These are phyloP conservation scores for Drosophila flavopinicola DNA, from an alignment of 2,888 invertebrate genomes.

Conservation along the genomic window DNA sequence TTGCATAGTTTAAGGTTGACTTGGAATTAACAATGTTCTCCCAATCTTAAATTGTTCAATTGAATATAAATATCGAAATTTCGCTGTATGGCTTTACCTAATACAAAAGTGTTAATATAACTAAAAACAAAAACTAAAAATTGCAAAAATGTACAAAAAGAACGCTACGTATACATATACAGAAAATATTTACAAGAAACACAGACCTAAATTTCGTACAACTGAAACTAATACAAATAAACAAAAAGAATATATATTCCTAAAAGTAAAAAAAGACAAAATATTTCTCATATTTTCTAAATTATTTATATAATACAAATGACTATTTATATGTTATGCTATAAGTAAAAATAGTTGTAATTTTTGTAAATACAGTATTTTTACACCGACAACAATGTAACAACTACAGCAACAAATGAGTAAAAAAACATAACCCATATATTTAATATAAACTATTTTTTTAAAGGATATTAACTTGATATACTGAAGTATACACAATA, in stretches of 20 bases:
- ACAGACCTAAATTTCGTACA: slow-evolving; percentile 69
- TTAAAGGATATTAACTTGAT: slow-evolving; percentile 66
- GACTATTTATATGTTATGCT: slow-evolving; percentile 75
- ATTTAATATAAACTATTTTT: slow-evolving; percentile 69
- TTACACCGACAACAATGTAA: slow-evolving; percentile 63
- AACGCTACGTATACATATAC: slow-evolving; percentile 55
- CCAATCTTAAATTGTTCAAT: slow-evolving; percentile 23
- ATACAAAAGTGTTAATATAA: slow-evolving; percentile 36
- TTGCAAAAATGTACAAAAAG: slow-evolving; percentile 52
- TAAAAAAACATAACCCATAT: slow-evolving; percentile 51
- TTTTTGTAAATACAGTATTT: slow-evolving; percentile 76
- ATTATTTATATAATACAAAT: slow-evolving; percentile 73
- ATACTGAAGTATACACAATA: slow-evolving; percentile 57
- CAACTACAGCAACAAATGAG: slow-evolving; percentile 37
- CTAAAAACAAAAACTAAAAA: slow-evolving; percentile 5
- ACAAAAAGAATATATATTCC: slow-evolving; percentile 61
- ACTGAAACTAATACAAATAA: slow-evolving; percentile 66
- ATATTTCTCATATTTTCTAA: slow-evolving; percentile 80
- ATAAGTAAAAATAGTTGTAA: slow-evolving; percentile 70
- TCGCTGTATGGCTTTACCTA: slow-evolving; percentile 42
- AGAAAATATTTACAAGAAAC: slow-evolving; percentile 59
- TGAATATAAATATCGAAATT: background rate
- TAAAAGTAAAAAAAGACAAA: slow-evolving; percentile 54
- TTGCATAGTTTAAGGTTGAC: slow-evolving; percentile 21
- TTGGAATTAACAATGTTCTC: background rate